Conservation (phyloP, 2,797 vertebrate genomes). For the Sitta carolinensis region DNA sequence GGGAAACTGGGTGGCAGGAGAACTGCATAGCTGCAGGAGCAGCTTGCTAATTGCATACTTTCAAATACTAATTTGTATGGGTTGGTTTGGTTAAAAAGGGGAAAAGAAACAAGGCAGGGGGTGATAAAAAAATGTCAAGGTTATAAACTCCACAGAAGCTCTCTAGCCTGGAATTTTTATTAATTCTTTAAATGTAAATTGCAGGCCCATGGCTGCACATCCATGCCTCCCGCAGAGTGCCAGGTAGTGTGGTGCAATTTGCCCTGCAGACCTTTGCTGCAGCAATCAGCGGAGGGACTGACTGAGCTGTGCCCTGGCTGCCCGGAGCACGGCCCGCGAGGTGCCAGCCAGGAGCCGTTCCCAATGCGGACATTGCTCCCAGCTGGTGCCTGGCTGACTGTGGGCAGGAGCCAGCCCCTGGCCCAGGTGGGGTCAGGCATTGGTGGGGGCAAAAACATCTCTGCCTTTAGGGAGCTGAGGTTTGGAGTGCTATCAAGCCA, state of each 20-base stretch:
- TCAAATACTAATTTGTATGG: conserved; percentile 68
- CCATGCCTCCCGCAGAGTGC: conserved; percentile 63
- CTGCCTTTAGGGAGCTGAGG: neutral
- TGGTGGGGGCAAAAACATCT: neutral
- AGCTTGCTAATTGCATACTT: conserved; percentile 75
- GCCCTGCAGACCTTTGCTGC: neutral
- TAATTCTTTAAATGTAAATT: conserved; percentile 82
- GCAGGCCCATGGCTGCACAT: conserved; percentile 39
- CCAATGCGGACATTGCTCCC: rapidly evolving
- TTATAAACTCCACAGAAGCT: conserved; percentile 68
- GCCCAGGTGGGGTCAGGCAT: rapidly evolving
- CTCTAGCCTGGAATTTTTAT: conserved; percentile 81
- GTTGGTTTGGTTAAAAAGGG: conserved; percentile 59
- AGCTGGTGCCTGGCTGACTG: neutral
- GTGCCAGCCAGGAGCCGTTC: neutral
- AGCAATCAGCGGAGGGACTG: no score
- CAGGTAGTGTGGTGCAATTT: conserved; percentile 40
- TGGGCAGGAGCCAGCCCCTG: neutral
- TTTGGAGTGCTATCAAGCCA: neutral
- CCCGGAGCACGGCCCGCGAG: rapidly evolving
- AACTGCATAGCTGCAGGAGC: conserved; percentile 65
- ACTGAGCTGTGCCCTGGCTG: neutral
- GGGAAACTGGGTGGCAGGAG: conserved; percentile 60
- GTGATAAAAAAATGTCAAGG: conserved; percentile 75
- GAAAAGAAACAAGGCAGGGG: conserved; percentile 64